Base-by-base conservation (phyloP, 1,140 invertebrate species). In the Bombus consobrinus region DNA sequence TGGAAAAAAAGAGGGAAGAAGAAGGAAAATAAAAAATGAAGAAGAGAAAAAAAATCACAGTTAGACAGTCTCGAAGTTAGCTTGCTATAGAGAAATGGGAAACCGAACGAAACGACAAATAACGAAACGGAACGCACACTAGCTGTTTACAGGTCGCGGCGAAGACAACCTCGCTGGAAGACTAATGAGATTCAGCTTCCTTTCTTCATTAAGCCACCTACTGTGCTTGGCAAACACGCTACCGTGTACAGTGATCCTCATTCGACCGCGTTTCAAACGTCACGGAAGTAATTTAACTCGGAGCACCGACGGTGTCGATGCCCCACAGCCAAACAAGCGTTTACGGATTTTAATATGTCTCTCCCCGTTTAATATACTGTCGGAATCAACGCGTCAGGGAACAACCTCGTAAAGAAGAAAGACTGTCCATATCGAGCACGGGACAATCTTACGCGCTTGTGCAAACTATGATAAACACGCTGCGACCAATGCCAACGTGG, bases 161-260 rank as follows among this genome's bases (percentile, higher is more conserved):
- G 79, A 73, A 85, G 83, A 72, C 69, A 74, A 64, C n/a, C 75
- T 84, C 75, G 82, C 43, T 80, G 81, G 81, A 83, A 83, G 80
- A 82, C 84, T 90, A 90, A 90, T 90, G 88, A 90, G 84, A 88
- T 88, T 90, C 88, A 84, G 76, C 84, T 90, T 90, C 88, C 88
- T 88, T 90, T 88, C 87, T 88, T 87, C 87, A 87, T 90, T 87
- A 83, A 86, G 76, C 81, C 78, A 85, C 84, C 84, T 77, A 86
- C 81, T 62, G 81, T 41, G 34, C 39, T 81, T 77, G 59, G 57
- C 74, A 41, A 83, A 66, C 88, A 86, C 72, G 69, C 37, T 59
- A 37, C 32, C 76, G 75, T 28, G 68, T 15, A 68, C 80, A 78
- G 85, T 59, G 85, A 62, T 88, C 43, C 79, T 88, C 87, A 87